These are phyloP conservation scores for Corticium candelabrum DNA, from an alignment of 37 sponge, comb jelly and placozoan genomes.

Conservation along the genomic window DNA sequence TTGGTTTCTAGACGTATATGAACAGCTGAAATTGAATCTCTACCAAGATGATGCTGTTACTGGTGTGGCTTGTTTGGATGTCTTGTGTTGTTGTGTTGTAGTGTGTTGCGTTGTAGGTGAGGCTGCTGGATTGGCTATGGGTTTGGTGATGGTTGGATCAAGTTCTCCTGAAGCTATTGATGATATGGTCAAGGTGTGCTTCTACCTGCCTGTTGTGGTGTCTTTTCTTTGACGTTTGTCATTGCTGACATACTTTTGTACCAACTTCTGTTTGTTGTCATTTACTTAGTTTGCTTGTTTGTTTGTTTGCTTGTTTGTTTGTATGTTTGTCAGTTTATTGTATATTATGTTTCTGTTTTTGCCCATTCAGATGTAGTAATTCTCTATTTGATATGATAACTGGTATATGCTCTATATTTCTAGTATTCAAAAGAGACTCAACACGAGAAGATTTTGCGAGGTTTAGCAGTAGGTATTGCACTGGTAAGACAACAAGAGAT, in stretches of 20 bases:
- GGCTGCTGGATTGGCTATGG: conserved; percentile 95
- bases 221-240: not conserved
- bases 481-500: conserved; percentile 40
- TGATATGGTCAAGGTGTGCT: conserved; percentile 70
- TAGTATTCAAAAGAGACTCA: conserved; percentile 91
- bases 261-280: not conserved
- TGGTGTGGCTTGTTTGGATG: conserved; percentile 27
- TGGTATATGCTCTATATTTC: not conserved
- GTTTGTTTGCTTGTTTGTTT: too few species aligned
- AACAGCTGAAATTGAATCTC: conserved; percentile 76
- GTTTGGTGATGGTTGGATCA: conserved; percentile 92
- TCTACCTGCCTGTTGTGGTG: not conserved
- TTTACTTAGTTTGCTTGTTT: too few species aligned
- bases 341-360: not conserved
- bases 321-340: too few species aligned
- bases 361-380: not conserved
- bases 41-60: conserved; percentile 92
- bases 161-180: conserved; percentile 28
- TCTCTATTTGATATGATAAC: not conserved
- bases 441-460: conserved; percentile 96
- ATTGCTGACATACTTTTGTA: not conserved
- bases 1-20: conserved; percentile 66
- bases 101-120: conserved; percentile 35
- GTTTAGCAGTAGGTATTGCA: conserved; percentile 86
- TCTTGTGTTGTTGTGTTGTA: not conserved